Evolutionary conservation across 2,113 vertebrate genomes (phyloP).

Genomic region (Pterocles gutturalis): DNA sequence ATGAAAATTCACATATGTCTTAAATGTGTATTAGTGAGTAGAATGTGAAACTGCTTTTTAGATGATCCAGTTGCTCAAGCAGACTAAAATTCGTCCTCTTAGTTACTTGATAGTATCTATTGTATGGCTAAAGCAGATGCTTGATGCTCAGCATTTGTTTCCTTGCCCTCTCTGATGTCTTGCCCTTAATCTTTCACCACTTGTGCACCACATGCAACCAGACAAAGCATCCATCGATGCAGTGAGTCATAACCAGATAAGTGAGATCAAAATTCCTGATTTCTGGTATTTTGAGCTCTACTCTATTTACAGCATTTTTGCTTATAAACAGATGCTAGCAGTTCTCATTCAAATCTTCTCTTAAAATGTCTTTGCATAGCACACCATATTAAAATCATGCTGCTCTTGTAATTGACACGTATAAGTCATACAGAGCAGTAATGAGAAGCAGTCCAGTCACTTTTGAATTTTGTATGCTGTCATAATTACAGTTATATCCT

Average conservation of each 20-base stretch:
- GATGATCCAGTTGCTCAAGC: neutral
- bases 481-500: neutral
- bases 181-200: constrained; percentile 42
- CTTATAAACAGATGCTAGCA: constrained; percentile 16
- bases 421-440: constrained; percentile 44
- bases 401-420: constrained; percentile 37
- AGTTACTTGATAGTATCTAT: constrained; percentile 8
- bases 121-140: constrained; percentile 39
- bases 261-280: neutral
- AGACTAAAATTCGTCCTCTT: neutral
- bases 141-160: neutral
- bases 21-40: neutral
- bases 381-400: neutral
- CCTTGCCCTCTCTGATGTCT: constrained; percentile 28
- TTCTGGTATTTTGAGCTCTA: neutral
- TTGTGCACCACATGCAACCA: neutral
- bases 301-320: neutral
- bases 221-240: neutral
- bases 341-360: constrained; percentile 8
- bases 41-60: constrained; percentile 8
- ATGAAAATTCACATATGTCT: neutral
- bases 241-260: constrained; percentile 40
- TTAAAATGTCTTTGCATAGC: constrained; percentile 1
- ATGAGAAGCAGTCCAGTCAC: constrained; percentile 43
- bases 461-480: constrained; percentile 11